Conservation (phyloP, 1,140 invertebrate species). For the Conus betulinus region DNA sequence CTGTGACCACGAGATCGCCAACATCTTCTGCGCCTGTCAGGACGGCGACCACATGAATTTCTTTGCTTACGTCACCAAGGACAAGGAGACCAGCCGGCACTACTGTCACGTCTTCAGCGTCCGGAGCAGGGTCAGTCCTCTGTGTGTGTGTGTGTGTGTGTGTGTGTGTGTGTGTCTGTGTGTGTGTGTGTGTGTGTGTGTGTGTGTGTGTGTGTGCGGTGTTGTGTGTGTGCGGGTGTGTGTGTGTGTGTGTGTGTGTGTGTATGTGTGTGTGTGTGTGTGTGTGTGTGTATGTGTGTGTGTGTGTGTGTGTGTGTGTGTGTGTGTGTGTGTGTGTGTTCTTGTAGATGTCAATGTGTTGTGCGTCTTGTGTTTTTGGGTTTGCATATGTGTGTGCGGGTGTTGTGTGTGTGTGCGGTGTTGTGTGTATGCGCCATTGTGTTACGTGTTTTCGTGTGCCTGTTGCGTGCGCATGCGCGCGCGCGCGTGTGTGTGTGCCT, state of each 20-base stretch:
- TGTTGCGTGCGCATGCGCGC: neutral
- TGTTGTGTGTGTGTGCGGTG: neutral
- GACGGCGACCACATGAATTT: constrained; percentile 95
- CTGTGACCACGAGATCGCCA: constrained; percentile 96
- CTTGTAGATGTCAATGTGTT: too few species aligned
- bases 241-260: too few species aligned
- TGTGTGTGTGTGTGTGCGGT: neutral
- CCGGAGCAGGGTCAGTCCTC: constrained; percentile 87
- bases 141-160: neutral
- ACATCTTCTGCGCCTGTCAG: constrained; percentile 98
- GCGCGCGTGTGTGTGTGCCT: neutral
- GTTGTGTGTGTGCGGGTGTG: constrained; percentile 19
- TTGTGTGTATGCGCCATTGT: constrained; percentile 4
- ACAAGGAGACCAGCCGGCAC: constrained; percentile 87
- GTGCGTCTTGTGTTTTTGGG: neutral
- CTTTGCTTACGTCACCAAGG: constrained; percentile 98
- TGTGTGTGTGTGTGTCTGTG: neutral
- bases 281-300: neutral
- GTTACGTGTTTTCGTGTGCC: too few species aligned
- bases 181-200: neutral
- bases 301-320: neutral
- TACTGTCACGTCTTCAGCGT: constrained; percentile 98
- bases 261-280: neutral
- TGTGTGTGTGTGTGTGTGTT: neutral
- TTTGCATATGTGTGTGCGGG: neutral